Evolutionary conservation across 2,888 invertebrate genomes (phyloP).

Genomic region (Prenolepis imparis): DNA sequence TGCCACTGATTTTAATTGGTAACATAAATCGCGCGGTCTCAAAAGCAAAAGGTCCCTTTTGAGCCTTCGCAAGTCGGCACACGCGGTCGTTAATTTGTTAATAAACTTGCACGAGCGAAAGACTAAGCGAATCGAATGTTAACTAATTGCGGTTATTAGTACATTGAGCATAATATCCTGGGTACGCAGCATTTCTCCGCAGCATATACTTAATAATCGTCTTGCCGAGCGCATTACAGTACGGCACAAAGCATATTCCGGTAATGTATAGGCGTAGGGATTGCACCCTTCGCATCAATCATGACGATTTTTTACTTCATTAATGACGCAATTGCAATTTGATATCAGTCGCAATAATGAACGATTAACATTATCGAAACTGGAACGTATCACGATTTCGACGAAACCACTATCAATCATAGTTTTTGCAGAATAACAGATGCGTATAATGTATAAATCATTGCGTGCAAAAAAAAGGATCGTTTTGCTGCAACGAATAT

Average conservation of each 20-base stretch:
- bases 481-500: conserved; percentile 18
- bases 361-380: conserved; percentile 12
- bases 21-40: conserved; percentile 53
- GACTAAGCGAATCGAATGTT: conserved; percentile 55
- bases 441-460: conserved; percentile 16
- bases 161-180: conserved; percentile 43
- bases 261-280: conserved; percentile 39
- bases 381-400: neutral
- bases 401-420: conserved; percentile 12
- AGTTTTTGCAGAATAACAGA: neutral
- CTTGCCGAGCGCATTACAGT: conserved; percentile 5
- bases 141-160: conserved; percentile 54
- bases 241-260: conserved; percentile 30
- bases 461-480: conserved; percentile 4
- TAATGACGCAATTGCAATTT: conserved; percentile 24
- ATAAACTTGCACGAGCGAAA: conserved; percentile 49
- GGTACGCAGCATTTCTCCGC: conserved; percentile 27
- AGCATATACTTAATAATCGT: conserved; percentile 41
- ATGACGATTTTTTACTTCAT: conserved; percentile 29
- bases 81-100: conserved; percentile 53
- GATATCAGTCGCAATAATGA: conserved; percentile 15
- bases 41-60: conserved; percentile 32
- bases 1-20: conserved; percentile 60
- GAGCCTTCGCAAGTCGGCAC: conserved; percentile 35
- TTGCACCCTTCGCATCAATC: conserved; percentile 24